phyloP scores from a whole-genome alignment of 2,888 invertebrate species.

The Steromphala cineraria region DNA sequence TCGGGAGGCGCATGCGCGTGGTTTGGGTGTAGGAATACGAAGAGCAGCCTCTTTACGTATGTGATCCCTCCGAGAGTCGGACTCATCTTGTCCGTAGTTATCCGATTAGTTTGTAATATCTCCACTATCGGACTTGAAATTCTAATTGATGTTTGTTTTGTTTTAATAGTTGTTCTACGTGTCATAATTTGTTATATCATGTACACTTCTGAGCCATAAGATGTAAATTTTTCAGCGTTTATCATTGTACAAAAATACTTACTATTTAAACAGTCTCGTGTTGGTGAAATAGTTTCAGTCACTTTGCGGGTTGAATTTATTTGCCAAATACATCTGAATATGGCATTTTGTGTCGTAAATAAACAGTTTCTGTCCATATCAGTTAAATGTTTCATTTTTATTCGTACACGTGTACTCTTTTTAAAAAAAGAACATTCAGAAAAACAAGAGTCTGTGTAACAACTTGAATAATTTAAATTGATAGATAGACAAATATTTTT shows the following conservation, averaged over 20 bases:
- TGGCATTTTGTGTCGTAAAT: slow-evolving; percentile 9
- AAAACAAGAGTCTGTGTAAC: no score
- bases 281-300: not conserved
- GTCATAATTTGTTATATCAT: not conserved
- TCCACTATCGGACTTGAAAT: no score
- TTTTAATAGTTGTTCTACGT: not conserved
- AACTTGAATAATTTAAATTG: no score
- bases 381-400: not conserved
- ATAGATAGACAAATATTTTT: no score
- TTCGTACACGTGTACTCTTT: no score
- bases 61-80: no score
- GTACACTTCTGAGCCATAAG: not conserved
- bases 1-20: no score
- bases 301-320: slow-evolving; percentile 16
- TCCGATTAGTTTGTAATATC: no score
- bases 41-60: no score
- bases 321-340: slow-evolving; percentile 1
- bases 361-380: slow-evolving; percentile 7
- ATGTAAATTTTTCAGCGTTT: not conserved
- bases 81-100: no score
- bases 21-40: no score
- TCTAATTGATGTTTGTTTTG: slow-evolving; percentile 1
- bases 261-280: not conserved
- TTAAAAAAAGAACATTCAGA: no score
- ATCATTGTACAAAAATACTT: slow-evolving; percentile 13